phyloP scores from a whole-genome alignment of 2,113 vertebrate species.

The Lampris incognitus region DNA sequence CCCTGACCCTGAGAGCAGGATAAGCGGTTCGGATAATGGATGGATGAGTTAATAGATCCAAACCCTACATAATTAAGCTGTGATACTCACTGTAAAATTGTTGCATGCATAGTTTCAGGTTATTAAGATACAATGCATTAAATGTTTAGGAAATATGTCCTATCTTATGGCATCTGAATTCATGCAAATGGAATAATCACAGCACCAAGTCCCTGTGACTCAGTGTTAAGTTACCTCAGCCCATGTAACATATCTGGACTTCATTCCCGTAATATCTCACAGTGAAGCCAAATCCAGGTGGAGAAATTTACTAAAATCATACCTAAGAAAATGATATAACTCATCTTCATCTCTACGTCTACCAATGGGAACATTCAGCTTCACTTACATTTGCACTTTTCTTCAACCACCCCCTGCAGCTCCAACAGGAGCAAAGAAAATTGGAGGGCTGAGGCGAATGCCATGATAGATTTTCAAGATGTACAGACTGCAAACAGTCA shows the following conservation, averaged over 20 bases:
- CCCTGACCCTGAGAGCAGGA: no score
- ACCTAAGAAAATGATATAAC: conserved; percentile 21
- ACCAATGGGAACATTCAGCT: conserved; percentile 37
- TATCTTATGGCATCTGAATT: no score
- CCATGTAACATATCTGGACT: neutral
- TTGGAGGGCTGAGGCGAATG: conserved; percentile 17
- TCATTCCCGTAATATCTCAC: neutral
- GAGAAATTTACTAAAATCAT: neutral
- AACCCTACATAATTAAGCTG: neutral
- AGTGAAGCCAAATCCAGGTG: neutral
- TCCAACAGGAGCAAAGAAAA: conserved; percentile 36
- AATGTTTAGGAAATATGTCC: no score
- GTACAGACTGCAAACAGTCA: conserved; percentile 63
- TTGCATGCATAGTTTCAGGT: neutral
- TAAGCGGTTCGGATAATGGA: no score
- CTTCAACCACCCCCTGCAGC: conserved; percentile 52
- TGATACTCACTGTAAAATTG: conserved; percentile 9
- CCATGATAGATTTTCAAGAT: conserved; percentile 76
- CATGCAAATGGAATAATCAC: no score
- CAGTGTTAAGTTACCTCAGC: no score
- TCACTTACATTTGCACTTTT: conserved; percentile 39
- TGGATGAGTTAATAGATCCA: no score
- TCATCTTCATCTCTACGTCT: conserved; percentile 32
- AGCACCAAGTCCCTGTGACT: no score
- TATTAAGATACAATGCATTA: no score